Conservation (phyloP, 2,797 vertebrate genomes). For the Melanotaenia nigrans region DNA sequence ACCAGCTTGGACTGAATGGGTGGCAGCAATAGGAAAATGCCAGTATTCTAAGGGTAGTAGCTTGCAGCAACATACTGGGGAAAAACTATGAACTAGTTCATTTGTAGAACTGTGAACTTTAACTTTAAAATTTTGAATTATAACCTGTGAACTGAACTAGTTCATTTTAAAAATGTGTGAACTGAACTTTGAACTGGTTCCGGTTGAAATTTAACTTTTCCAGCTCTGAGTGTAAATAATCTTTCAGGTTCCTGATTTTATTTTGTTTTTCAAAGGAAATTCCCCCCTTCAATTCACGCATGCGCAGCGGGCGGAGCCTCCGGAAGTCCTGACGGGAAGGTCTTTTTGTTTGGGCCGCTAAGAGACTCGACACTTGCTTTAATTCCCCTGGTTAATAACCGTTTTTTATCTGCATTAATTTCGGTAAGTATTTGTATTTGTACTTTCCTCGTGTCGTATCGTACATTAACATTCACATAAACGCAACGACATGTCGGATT, state of each 20-base stretch:
- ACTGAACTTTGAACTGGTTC: too few species aligned
- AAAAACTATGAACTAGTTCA: too few species aligned
- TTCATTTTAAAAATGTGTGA: too few species aligned
- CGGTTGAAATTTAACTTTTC: too few species aligned
- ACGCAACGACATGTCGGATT: fast-evolving
- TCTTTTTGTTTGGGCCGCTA: slow-evolving; percentile 78
- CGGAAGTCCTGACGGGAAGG: slow-evolving; percentile 59
- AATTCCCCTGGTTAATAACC: slow-evolving; percentile 74
- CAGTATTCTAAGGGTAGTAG: too few species aligned
- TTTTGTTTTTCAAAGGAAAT: slow-evolving; percentile 12
- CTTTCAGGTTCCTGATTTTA: neutral
- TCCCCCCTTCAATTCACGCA: slow-evolving; percentile 55
- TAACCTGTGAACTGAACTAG: too few species aligned
- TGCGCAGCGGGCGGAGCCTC: slow-evolving; percentile 65
- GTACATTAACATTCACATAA: fast-evolving
- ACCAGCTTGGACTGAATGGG: too few species aligned
- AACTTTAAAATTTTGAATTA: too few species aligned
- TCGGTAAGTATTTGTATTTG: slow-evolving; percentile 74
- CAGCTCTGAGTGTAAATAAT: too few species aligned
- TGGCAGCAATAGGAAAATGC: too few species aligned
- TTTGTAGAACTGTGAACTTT: too few species aligned
- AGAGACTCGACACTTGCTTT: slow-evolving; percentile 56
- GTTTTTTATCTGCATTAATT: slow-evolving; percentile 87
- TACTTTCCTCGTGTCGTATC: fast-evolving
- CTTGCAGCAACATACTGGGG: too few species aligned